A percentile compares a stretch with the other conserved stretches of the same genome.
Conservation (phyloP, 1,140 invertebrate species). For the Coptotermes formosanus region DNA sequence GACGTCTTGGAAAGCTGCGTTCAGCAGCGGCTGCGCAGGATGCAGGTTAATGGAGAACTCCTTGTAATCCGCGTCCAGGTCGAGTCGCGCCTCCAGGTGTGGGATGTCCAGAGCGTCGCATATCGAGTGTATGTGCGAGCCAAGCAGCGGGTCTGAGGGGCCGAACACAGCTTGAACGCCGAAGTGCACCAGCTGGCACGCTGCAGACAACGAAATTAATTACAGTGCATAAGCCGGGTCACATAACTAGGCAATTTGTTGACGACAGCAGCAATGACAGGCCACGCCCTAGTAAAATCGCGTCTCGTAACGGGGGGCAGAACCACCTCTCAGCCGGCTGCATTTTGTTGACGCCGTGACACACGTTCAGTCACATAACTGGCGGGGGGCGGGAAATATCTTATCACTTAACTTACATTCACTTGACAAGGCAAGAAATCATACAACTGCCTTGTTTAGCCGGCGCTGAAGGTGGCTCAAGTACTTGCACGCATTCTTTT, state of each 20-base stretch:
- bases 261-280: not conserved
- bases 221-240: not conserved
- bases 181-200: constrained; percentile 61
- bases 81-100: constrained; percentile 64
- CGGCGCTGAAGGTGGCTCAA: no score
- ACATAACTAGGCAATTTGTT: not conserved
- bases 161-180: constrained; percentile 67
- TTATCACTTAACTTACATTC: no score
- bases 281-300: not conserved
- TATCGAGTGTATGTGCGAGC: constrained; percentile 67
- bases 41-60: constrained; percentile 69
- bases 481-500: no score
- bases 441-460: no score
- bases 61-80: constrained; percentile 53
- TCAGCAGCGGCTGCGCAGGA: constrained; percentile 64
- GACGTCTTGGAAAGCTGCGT: constrained; percentile 64
- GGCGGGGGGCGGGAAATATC: no score
- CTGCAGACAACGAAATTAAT: constrained; percentile 44
- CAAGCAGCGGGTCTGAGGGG: constrained; percentile 60
- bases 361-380: not conserved
- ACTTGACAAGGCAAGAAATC: no score
- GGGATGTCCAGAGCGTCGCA: constrained; percentile 70
- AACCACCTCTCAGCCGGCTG: no score
- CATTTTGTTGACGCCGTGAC: no score
- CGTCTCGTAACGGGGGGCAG: no score